phyloP scores from a whole-genome alignment of 2,797 vertebrate genomes.

The Echeneis naucrates region DNA sequence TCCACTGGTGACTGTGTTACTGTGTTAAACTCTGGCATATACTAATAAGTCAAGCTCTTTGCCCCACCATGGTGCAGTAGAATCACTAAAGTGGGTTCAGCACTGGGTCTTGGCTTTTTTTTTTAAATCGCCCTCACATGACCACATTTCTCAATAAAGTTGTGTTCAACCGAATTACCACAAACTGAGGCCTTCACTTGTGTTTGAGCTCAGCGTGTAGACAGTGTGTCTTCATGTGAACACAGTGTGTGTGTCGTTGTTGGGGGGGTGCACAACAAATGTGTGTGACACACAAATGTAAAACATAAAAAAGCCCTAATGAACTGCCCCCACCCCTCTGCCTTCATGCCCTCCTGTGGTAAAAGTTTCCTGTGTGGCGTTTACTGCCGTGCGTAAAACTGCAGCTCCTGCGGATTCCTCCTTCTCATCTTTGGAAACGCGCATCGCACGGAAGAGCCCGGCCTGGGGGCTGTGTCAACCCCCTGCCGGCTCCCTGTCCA shows the following conservation, averaged over 20 bases:
- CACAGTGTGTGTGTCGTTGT: background rate
- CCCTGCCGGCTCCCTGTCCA: background rate
- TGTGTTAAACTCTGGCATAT: too few species aligned
- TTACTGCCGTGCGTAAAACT: slow-evolving; percentile 52
- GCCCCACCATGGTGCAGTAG: too few species aligned
- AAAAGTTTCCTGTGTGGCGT: slow-evolving; percentile 58
- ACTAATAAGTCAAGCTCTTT: too few species aligned
- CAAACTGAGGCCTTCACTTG: background rate
- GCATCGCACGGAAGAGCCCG: slow-evolving; percentile 10
- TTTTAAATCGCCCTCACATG: background rate
- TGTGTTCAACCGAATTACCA: background rate
- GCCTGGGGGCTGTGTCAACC: slow-evolving; percentile 25
- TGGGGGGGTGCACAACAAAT: background rate
- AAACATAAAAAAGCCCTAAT: slow-evolving; percentile 55
- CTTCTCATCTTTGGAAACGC: slow-evolving; percentile 51
- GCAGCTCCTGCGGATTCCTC: slow-evolving; percentile 39
- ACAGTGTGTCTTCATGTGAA: background rate
- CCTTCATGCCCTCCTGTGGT: slow-evolving; percentile 40
- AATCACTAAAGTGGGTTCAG: background rate
- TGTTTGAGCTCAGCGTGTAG: background rate
- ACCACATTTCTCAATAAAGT: background rate
- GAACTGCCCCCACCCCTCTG: slow-evolving; percentile 35
- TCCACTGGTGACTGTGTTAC: too few species aligned
- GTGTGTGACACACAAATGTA: slow-evolving; percentile 16
- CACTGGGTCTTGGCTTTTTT: background rate